A percentile compares a stretch with the other conserved stretches of the same genome.
phyloP scores from a whole-genome alignment of 2,113 vertebrate species.

The Anhinga anhinga region DNA sequence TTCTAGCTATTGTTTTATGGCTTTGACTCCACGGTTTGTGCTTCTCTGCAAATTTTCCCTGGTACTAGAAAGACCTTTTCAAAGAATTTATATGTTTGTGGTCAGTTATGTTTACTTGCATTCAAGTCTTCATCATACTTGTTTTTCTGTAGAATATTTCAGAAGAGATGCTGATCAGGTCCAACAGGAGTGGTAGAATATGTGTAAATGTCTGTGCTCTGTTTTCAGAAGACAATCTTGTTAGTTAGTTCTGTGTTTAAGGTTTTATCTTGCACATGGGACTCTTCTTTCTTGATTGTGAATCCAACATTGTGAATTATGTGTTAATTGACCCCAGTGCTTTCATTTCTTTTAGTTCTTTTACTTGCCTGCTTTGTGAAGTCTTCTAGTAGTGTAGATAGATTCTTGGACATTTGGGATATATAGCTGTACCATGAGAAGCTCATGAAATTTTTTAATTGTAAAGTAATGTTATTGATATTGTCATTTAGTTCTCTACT shows the following conservation, averaged over 20 bases:
- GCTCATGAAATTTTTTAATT: background rate
- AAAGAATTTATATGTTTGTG: background rate
- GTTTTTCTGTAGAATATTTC: background rate
- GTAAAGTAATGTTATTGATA: background rate
- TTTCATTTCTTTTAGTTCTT: background rate
- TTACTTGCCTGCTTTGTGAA: background rate
- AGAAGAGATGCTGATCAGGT: background rate
- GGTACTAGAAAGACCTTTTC: background rate
- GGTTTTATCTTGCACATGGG: background rate
- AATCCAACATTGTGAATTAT: background rate
- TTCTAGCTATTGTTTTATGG: background rate
- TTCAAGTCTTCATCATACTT: background rate
- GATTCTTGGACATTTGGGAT: background rate
- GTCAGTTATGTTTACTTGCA: background rate
- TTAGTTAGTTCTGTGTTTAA: background rate
- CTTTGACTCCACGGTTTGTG: background rate
- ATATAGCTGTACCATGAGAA: background rate
- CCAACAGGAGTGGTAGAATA: too few relatives aligned
- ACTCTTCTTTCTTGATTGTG: background rate
- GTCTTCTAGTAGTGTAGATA: background rate
- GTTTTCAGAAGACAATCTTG: background rate
- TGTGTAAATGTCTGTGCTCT: too few relatives aligned
- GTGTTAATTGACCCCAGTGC: background rate
- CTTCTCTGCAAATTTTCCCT: background rate
- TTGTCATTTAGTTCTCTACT: background rate